Conservation (phyloP, 2,888 invertebrate species). For the Mythimna lalbum region DNA sequence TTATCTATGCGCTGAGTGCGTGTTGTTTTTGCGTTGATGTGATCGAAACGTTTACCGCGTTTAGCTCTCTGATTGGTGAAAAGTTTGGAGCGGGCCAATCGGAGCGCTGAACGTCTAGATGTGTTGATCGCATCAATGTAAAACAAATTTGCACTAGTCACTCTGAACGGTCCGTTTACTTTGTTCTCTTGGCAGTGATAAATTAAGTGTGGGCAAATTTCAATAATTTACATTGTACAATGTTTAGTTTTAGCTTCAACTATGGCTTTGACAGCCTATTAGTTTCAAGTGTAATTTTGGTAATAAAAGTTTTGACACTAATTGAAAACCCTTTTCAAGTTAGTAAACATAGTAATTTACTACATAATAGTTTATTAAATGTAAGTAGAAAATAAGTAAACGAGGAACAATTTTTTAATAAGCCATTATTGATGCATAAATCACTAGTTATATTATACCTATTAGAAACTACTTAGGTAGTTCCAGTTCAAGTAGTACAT, state of each 20-base stretch:
- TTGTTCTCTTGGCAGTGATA: background rate
- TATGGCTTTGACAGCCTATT: background rate
- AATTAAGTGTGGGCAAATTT: background rate
- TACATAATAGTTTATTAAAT: background rate
- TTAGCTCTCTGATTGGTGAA: no score
- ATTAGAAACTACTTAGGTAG: no score
- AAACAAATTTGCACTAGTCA: no score
- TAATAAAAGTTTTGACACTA: background rate
- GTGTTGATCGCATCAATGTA: no score
- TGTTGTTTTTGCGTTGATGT: no score
- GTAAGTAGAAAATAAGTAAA: background rate
- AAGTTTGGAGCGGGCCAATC: no score
- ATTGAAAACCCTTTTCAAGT: background rate
- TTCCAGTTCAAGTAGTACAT: no score
- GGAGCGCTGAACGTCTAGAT: no score
- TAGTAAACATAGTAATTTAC: background rate
- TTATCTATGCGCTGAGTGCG: background rate
- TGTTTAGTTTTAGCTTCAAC: slow-evolving; percentile 13
- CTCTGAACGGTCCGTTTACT: slow-evolving; percentile 1
- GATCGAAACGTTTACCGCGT: no score
- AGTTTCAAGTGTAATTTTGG: slow-evolving; percentile 1
- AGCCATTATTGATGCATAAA: no score
- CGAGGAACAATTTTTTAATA: background rate
- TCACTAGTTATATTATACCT: no score
- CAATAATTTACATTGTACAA: slow-evolving; percentile 12